These are phyloP conservation scores for Eumacrocentrus americanus DNA, from an alignment of 2,888 invertebrate species.

Conservation along the genomic window DNA sequence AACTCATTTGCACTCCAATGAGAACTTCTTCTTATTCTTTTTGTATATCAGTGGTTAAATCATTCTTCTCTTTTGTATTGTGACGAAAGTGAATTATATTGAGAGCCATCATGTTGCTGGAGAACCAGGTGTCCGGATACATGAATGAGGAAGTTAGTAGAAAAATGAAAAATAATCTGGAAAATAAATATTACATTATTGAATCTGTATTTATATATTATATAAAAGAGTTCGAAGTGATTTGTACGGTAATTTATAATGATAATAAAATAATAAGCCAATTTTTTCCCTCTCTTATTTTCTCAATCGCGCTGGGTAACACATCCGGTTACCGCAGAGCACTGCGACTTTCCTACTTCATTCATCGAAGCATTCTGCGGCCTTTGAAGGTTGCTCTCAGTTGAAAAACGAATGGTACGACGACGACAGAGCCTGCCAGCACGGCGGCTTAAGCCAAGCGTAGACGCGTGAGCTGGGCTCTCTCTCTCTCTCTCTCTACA, in stretches of 20 bases:
- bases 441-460: neutral
- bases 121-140: too few species aligned
- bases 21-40: too few species aligned
- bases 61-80: too few species aligned
- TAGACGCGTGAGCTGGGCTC: constrained; percentile 8
- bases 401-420: constrained; percentile 40
- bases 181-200: too few species aligned
- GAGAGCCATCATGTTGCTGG: too few species aligned
- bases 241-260: neutral
- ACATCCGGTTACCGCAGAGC: constrained; percentile 51
- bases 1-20: too few species aligned
- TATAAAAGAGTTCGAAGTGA: neutral
- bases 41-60: too few species aligned
- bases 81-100: too few species aligned
- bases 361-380: constrained; percentile 60
- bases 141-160: neutral
- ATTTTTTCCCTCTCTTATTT: neutral
- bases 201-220: too few species aligned
- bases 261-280: neutral
- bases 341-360: constrained; percentile 56
- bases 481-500: neutral
- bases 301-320: constrained; percentile 31
- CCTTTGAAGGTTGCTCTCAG: constrained; percentile 59
- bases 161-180: neutral
- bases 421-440: constrained; percentile 3